These are phyloP conservation scores for Azemiops feae DNA, from an alignment of 2,113 vertebrate genomes.

Conservation along the genomic window DNA sequence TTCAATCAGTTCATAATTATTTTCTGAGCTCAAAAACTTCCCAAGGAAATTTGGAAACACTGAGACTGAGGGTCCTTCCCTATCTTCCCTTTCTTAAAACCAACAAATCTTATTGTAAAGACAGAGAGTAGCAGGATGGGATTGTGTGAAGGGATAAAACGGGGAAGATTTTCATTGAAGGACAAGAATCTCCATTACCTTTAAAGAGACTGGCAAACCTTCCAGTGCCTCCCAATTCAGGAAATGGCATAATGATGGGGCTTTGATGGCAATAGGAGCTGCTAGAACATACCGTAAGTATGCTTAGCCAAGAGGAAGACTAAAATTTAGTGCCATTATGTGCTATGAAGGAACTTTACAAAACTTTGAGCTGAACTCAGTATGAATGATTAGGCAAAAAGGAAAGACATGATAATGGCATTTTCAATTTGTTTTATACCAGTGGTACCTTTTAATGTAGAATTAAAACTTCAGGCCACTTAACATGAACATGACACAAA, in stretches of 20 bases:
- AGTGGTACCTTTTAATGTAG: neutral
- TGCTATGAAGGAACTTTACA: neutral
- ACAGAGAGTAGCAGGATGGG: too few relatives aligned
- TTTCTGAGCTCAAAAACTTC: neutral
- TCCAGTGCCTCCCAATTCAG: neutral
- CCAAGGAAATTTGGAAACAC: neutral
- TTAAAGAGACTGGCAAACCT: neutral
- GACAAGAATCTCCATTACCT: neutral
- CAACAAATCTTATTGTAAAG: neutral
- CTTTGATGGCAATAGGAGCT: too few relatives aligned
- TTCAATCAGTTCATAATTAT: neutral
- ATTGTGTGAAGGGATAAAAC: neutral
- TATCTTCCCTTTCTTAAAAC: neutral
- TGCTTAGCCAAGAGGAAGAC: neutral
- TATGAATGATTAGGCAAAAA: neutral
- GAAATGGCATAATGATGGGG: neutral
- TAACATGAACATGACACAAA: neutral
- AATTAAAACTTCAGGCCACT: neutral
- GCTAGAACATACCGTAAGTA: neutral
- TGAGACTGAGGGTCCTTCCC: neutral
- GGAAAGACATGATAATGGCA: neutral
- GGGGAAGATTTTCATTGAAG: neutral
- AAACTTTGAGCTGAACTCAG: neutral
- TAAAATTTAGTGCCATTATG: neutral
- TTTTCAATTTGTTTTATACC: neutral